These are phyloP conservation scores for Oxyruncus cristatus DNA, from an alignment of 2,113 vertebrate species.

Conservation along the genomic window DNA sequence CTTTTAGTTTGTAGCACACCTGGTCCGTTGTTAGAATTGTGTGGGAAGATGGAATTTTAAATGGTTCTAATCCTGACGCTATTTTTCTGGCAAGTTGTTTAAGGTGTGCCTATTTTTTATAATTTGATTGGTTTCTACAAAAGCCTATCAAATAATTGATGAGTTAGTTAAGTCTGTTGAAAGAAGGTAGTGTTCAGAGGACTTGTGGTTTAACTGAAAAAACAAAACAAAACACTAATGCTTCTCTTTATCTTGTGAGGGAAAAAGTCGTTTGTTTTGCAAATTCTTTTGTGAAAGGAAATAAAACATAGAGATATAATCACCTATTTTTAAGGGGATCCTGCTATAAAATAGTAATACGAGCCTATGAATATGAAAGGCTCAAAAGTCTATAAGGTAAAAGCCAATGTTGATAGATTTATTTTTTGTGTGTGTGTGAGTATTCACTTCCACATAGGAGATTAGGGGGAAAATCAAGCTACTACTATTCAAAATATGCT, in stretches of 20 bases:
- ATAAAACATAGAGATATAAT: not conserved
- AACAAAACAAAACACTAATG: not conserved
- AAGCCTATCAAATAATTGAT: not conserved
- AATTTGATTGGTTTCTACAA: not conserved
- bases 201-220: not conserved
- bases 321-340: not conserved
- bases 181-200: not conserved
- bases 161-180: not conserved
- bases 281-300: not conserved
- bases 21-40: not conserved
- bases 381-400: not conserved
- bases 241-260: not conserved
- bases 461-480: not conserved
- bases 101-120: not conserved
- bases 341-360: not conserved
- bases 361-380: not conserved
- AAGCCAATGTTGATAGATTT: not conserved
- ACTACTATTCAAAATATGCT: not conserved
- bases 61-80: not conserved
- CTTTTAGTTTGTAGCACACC: not conserved
- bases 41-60: not conserved
- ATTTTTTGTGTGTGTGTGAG: not conserved
- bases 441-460: not conserved
- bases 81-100: not conserved
- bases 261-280: not conserved